phyloP scores from a whole-genome alignment of 2,797 vertebrate genomes.

The Tachyglossus aculeatus region DNA sequence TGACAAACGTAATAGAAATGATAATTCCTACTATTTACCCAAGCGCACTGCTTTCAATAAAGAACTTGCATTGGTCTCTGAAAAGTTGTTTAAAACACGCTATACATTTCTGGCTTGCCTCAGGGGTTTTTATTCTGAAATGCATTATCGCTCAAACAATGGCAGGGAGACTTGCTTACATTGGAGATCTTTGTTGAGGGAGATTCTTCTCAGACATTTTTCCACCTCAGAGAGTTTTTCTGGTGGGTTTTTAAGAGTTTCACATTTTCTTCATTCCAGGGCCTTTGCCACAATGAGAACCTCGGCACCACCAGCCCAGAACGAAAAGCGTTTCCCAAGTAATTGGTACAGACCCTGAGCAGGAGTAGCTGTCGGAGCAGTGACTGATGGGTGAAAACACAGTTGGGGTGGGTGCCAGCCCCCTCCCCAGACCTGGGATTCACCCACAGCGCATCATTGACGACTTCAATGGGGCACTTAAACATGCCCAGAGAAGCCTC shows the following conservation, averaged over 20 bases:
- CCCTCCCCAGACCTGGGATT: no score
- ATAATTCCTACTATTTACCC: background rate
- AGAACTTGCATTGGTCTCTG: background rate
- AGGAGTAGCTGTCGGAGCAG: background rate
- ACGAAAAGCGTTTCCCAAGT: background rate
- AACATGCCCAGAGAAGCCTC: no score
- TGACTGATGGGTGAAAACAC: background rate
- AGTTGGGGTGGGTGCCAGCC: no score
- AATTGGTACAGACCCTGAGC: no score
- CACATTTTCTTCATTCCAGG: background rate
- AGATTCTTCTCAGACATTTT: rapidly evolving
- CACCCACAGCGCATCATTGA: no score
- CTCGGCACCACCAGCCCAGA: background rate
- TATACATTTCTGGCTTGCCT: background rate
- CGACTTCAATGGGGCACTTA: no score
- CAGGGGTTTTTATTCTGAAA: background rate
- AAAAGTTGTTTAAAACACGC: background rate
- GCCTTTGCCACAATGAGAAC: rapidly evolving
- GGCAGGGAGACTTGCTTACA: rapidly evolving
- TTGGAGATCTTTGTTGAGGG: background rate
- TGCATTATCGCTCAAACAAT: background rate
- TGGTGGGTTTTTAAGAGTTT: background rate
- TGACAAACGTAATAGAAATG: no score
- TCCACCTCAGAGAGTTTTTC: background rate
- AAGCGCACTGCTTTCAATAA: background rate